Conservation (phyloP, 2,797 vertebrate genomes). For the Lateolabrax maculatus region DNA sequence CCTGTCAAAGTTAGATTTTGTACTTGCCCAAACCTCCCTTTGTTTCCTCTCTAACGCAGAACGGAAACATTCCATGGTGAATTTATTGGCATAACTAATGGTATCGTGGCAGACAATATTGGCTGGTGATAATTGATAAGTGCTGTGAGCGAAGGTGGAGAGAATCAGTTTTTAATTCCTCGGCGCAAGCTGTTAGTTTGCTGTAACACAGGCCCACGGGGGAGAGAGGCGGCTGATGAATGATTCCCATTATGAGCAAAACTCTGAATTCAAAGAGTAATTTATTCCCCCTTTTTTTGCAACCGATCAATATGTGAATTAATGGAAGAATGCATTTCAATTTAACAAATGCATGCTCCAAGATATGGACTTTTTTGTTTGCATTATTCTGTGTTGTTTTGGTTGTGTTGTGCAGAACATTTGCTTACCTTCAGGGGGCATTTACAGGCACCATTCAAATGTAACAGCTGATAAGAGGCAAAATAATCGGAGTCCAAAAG, state of each 20-base stretch:
- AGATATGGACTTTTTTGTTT: constrained; percentile 64
- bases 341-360: constrained; percentile 75
- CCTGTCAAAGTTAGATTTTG: constrained; percentile 7
- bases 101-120: constrained; percentile 69
- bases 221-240: constrained; percentile 76
- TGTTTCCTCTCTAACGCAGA: constrained; percentile 43
- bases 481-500: constrained; percentile 75
- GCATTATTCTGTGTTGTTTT: constrained; percentile 65
- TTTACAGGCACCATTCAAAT: constrained; percentile 76
- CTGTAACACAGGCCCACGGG: constrained; percentile 61
- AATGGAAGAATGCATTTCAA: constrained; percentile 84
- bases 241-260: constrained; percentile 80
- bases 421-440: constrained; percentile 62
- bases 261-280: constrained; percentile 77
- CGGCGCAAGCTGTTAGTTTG: constrained; percentile 62
- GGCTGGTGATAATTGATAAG: constrained; percentile 82
- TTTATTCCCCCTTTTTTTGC: constrained; percentile 66
- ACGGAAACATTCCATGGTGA: constrained; percentile 53
- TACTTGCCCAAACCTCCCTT: constrained; percentile 35
- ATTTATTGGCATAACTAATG: constrained; percentile 74
- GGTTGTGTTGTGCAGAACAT: constrained; percentile 56
- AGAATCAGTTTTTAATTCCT: constrained; percentile 76
- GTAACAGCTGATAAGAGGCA: constrained; percentile 69
- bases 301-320: constrained; percentile 83
- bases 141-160: constrained; percentile 65